Percentiles rank a stretch among this genome's conserved stretches.
phyloP scores from a whole-genome alignment of 1,140 invertebrate genomes.

The Drosophila miranda region DNA sequence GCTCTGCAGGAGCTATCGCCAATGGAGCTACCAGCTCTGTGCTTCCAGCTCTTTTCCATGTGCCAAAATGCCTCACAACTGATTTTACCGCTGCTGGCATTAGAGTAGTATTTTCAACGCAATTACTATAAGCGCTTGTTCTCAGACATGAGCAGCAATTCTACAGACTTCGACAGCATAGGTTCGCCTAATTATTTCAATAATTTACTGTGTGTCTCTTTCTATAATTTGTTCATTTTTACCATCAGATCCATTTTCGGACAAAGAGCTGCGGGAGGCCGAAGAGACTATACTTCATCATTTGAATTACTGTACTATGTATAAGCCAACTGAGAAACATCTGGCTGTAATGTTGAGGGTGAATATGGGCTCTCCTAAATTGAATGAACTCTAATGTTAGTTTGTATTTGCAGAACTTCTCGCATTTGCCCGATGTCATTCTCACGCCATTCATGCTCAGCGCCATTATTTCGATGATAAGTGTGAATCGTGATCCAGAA shows the following conservation, averaged over 20 bases:
- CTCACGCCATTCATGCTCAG: conserved; percentile 77
- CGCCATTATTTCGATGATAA: conserved; percentile 74
- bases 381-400: not conserved
- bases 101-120: conserved; percentile 83
- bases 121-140: conserved; percentile 82
- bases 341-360: conserved; percentile 65
- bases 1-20: conserved; percentile 81
- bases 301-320: conserved; percentile 79
- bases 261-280: conserved; percentile 76
- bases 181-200: conserved; percentile 35
- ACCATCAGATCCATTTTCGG: conserved; percentile 68
- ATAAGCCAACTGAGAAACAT: conserved; percentile 69
- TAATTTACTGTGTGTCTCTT: not conserved
- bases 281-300: conserved; percentile 79
- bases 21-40: conserved; percentile 82
- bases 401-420: conserved; percentile 59
- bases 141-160: conserved; percentile 75
- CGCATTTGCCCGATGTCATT: conserved; percentile 69
- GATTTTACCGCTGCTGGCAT: conserved; percentile 74
- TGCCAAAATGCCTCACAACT: conserved; percentile 76
- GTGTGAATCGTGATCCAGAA: conserved; percentile 74
- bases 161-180: conserved; percentile 82
- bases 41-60: conserved; percentile 82
- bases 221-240: not conserved
- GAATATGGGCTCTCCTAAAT: not conserved